Evolutionary conservation across 2,113 vertebrate species (phyloP).

Genomic region (Aythya baeri): DNA sequence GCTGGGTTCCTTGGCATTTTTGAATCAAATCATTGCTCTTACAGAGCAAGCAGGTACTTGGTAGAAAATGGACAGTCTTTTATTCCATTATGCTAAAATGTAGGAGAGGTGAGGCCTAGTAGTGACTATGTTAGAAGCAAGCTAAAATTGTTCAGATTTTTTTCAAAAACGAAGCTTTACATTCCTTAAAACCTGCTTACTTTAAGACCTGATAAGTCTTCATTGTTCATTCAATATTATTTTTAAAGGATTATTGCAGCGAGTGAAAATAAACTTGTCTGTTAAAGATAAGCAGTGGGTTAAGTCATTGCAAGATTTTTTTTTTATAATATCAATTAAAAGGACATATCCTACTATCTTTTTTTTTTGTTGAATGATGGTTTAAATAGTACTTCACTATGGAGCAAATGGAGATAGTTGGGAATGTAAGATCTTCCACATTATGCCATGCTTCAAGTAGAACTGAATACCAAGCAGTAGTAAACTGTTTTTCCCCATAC

Average conservation of each 20-base stretch:
- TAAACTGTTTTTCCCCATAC: background rate
- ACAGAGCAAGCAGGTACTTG: conserved; percentile 46
- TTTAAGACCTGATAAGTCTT: background rate
- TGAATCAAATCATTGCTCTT: conserved; percentile 64
- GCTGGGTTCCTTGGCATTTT: conserved; percentile 50
- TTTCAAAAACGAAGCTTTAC: background rate
- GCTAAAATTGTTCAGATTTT: background rate
- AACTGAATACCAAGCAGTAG: background rate
- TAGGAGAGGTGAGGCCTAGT: background rate
- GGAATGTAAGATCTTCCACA: background rate
- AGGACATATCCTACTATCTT: background rate
- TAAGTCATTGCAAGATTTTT: background rate
- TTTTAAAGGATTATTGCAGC: background rate
- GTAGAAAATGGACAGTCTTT: conserved; percentile 50
- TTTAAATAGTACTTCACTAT: background rate
- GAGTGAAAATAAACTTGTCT: background rate
- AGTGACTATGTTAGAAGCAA: background rate
- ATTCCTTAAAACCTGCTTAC: background rate
- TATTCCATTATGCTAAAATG: conserved; percentile 45
- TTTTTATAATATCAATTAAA: background rate
- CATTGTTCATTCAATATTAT: background rate
- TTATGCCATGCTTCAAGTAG: fast-evolving
- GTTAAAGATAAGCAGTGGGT: background rate
- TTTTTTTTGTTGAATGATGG: background rate
- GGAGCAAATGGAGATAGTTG: background rate